Conservation (phyloP, 2,113 vertebrate genomes). For the Isichthys henryi region DNA sequence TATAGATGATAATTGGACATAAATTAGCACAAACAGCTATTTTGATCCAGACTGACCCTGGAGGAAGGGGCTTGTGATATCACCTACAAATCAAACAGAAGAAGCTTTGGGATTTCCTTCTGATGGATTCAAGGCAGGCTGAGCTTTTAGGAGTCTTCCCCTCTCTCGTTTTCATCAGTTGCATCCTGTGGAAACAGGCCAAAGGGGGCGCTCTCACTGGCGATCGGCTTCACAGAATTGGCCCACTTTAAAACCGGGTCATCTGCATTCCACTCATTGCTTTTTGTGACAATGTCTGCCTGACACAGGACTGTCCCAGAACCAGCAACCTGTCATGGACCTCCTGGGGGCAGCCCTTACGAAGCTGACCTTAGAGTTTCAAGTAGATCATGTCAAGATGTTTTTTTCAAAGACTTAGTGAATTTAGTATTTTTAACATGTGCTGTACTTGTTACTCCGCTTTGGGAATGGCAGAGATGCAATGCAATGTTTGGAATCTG, state of each 20-base stretch:
- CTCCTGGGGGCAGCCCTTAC: neutral
- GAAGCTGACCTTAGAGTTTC: neutral
- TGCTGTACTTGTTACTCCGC: neutral
- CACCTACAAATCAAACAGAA: neutral
- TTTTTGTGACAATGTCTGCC: neutral
- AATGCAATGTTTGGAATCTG: neutral
- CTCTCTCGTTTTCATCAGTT: neutral
- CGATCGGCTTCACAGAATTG: neutral
- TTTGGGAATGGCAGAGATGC: neutral
- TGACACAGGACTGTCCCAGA: neutral
- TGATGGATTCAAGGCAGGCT: neutral
- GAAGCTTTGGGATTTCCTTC: neutral
- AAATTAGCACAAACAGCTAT: neutral
- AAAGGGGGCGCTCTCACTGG: neutral
- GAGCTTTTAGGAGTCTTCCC: neutral
- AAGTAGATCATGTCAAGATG: neutral
- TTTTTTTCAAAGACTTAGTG: neutral
- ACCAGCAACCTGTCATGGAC: neutral
- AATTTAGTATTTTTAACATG: neutral
- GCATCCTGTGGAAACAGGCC: neutral
- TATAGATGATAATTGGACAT: neutral
- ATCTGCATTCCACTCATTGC: neutral
- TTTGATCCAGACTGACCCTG: neutral
- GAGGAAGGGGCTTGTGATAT: neutral
- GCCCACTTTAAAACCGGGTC: neutral